These are phyloP conservation scores for Stenodera caucasica DNA, from an alignment of 2,888 invertebrate genomes.

Conservation along the genomic window DNA sequence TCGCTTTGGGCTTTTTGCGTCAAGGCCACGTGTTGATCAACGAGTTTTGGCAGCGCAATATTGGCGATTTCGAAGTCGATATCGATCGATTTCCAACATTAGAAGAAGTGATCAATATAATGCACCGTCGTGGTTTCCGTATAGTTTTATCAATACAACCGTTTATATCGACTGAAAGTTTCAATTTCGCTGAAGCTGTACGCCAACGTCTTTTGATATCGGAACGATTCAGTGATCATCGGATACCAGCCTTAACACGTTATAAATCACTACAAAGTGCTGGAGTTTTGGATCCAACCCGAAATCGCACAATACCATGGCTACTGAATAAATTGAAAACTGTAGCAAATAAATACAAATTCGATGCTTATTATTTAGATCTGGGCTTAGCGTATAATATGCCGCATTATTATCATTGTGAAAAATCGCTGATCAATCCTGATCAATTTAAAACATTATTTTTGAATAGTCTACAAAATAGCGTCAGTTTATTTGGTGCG, in stretches of 20 bases:
- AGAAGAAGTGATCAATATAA: constrained; percentile 75
- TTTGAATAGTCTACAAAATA: constrained; percentile 64
- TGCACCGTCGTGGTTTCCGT: constrained; percentile 82
- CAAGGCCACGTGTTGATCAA: constrained; percentile 79
- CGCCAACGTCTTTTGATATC: constrained; percentile 73
- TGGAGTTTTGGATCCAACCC: constrained; percentile 84
- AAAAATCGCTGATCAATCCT: constrained; percentile 72
- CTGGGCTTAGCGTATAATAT: constrained; percentile 81
- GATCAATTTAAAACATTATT: constrained; percentile 81
- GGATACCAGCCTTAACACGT: constrained; percentile 80
- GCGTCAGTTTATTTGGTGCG: constrained; percentile 74
- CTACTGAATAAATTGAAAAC: constrained; percentile 68
- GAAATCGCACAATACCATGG: constrained; percentile 81
- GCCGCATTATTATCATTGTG: constrained; percentile 83
- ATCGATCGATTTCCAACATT: constrained; percentile 73
- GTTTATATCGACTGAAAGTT: constrained; percentile 84
- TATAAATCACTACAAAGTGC: constrained; percentile 81
- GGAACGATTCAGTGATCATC: constrained; percentile 76
- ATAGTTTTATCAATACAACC: constrained; percentile 90
- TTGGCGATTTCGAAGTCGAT: constrained; percentile 88
- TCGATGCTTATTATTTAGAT: constrained; percentile 85
- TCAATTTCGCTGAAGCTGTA: constrained; percentile 79
- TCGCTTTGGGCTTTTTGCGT: constrained; percentile 73
- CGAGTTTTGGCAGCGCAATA: constrained; percentile 80
- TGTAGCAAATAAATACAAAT: constrained; percentile 71